Base-by-base conservation (phyloP, 2,888 invertebrate species). In the Cheiracanthium punctorium region DNA sequence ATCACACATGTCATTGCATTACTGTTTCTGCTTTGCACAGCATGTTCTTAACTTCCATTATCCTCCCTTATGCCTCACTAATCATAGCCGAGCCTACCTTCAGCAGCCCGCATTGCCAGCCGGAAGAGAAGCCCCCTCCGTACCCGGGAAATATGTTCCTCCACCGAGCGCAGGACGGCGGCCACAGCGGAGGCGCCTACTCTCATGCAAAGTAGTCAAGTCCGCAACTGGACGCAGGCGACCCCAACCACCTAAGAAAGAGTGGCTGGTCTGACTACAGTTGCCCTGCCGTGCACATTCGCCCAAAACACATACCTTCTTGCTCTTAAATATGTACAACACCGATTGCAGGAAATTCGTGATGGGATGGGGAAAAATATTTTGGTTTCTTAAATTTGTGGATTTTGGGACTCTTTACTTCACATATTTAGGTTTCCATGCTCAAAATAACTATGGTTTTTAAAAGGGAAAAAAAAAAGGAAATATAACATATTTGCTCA, bases 111-210 rank as follows among this genome's bases (percentile, higher is more conserved):
- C 73, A 65, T 75, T 72, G 75, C 69, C 89, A 87, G 64, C 77
- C 87, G 77, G 84, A 84, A 69, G 85, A 85, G 79, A 84, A 87
- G 77, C 89, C 87, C 30, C 89, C 88, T 58, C 87, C 87, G 33
- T 88, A 88, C 48, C 75, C 88, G 71, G 85, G 81, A 80, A 84
- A 84, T 67, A 72, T 77, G 77, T 76, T 74, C 70, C 74, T 80
- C 52, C 85, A 77, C 52, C 71, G 69, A 64, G 20, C 24, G 41
- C 80, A 82, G 72, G 72, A 37, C 77, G 73, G 58, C 77, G 75
- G 43, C 76, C 70, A 32, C 71, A 76, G 80, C 65, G 86, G 64
- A 75, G 80, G 70, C 70, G 81, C 80, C 76, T 86, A 76, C 76
- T 86, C 72, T 86, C 86, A 72, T 86, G 80, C 86, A 86, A 77